Evolutionary conservation across 37 sponge, comb jelly and placozoan species (phyloP).

Genomic region (Theonella swinhoei): DNA sequence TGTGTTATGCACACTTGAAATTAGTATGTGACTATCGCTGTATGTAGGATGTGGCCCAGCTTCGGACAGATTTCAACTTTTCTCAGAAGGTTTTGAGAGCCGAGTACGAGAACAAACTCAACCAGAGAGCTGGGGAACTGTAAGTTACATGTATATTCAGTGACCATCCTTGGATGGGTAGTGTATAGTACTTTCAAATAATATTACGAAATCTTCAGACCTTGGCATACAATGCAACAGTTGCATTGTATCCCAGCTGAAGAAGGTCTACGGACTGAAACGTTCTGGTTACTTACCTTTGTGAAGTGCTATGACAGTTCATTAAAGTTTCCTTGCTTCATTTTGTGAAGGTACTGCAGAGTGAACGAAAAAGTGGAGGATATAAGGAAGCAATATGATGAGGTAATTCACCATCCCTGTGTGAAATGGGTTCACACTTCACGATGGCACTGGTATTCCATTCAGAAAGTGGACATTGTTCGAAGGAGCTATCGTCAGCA

Average conservation of each 20-base stretch:
- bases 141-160: conserved; percentile 18
- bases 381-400: conserved; percentile 52
- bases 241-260: no score
- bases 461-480: conserved; percentile 55
- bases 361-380: conserved; percentile 40
- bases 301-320: background rate
- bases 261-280: no score
- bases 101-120: conserved; percentile 58
- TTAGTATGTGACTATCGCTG: no score
- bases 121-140: conserved; percentile 68
- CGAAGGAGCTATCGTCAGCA: conserved; percentile 60
- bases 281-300: no score
- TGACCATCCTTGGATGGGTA: background rate
- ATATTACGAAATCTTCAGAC: no score
- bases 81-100: conserved; percentile 60
- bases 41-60: conserved; percentile 43
- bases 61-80: conserved; percentile 62
- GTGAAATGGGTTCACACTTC: no score
- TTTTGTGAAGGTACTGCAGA: conserved; percentile 26
- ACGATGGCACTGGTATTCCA: no score
- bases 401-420: conserved; percentile 35
- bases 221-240: no score
- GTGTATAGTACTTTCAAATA: no score
- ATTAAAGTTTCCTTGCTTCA: background rate
- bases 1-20: no score